Evolutionary conservation across 2,888 invertebrate genomes (phyloP), one percentile per base, ranked within the genome.

Genomic region (Mesorhabditis spiculigera): DNA sequence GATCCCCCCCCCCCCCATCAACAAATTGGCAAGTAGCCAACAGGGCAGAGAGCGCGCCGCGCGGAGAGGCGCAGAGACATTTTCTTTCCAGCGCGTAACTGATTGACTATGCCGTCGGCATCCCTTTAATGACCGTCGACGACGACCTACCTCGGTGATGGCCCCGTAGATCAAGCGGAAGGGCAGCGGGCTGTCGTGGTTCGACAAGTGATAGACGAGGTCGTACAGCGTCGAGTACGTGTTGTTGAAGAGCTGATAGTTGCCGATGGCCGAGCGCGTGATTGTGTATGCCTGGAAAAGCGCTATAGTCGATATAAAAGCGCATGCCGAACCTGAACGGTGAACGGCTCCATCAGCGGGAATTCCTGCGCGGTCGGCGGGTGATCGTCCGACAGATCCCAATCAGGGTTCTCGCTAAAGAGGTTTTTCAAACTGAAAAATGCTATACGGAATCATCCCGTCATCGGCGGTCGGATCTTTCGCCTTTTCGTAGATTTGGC

Each of bases 191-290:
- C 74, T 72, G 28, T 70, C 69, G 61, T 68, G 67, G 6, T 58
- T 71, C 43, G 74, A 63, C 8, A 79, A 71, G 50, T 78, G 71
- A 65, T 72, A 68, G 13, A 79, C 79, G 43, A 79, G 68, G 61
- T 79, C 77, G 68, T 73, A 79, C 5, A 79, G 76, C 3, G 78
- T 75, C 6, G 69, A 68, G 70, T 76, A 79, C 63, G 75, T 70
- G 8, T 68, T 44, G 0, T 71, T 74, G 73, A 77, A 75, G 16
- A 79, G 69, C 58, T 78, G 76, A 58, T 71, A 79, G 58, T 78
- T 73, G 4, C 78, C 78, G 4, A 75, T 43, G 6, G 67, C 63
- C n/a, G 71, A 73, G 4, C 78, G 68, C 10, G 68, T 71, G 64
- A 79, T 79, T 4, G 75, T 73, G 44, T 73, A 71, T 4, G 70